phyloP scores from a whole-genome alignment of 2,113 vertebrate species.

The Lanius collurio region DNA sequence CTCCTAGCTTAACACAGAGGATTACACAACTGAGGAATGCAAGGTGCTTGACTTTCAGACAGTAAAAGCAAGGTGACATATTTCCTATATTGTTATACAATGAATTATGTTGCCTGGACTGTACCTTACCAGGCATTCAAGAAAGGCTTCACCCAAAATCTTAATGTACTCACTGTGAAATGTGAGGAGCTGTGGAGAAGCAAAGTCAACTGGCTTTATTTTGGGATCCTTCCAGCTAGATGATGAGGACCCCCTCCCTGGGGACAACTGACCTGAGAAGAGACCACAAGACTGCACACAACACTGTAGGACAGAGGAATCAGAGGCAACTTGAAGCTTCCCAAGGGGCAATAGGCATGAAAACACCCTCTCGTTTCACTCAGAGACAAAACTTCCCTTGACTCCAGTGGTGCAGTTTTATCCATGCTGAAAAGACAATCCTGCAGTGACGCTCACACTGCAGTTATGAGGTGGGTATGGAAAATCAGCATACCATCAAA shows the following conservation, averaged over 20 bases:
- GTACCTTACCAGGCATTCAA: not conserved
- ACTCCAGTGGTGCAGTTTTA: not conserved
- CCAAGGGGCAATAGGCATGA: not conserved
- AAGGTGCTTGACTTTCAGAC: not conserved
- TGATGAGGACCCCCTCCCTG: not conserved
- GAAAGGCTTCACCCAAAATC: not conserved
- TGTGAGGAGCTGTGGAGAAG: not conserved
- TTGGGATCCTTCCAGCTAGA: not conserved
- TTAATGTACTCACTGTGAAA: not conserved
- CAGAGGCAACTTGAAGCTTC: not conserved
- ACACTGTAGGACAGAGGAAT: not conserved
- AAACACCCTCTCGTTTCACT: not conserved
- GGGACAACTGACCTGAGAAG: not conserved
- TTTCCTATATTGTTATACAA: not conserved
- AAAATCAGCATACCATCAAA: not conserved
- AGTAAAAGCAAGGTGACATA: accelerated
- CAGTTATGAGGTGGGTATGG: not conserved
- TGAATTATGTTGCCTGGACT: accelerated
- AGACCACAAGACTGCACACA: not conserved
- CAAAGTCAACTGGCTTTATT: not conserved
- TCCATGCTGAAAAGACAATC: not conserved
- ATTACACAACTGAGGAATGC: not conserved
- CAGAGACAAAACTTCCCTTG: not conserved
- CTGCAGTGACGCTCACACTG: not conserved
- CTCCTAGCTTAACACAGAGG: not conserved